Evolutionary conservation across 2,113 vertebrate genomes (phyloP).

Genomic region (Neolamprologus longior): DNA sequence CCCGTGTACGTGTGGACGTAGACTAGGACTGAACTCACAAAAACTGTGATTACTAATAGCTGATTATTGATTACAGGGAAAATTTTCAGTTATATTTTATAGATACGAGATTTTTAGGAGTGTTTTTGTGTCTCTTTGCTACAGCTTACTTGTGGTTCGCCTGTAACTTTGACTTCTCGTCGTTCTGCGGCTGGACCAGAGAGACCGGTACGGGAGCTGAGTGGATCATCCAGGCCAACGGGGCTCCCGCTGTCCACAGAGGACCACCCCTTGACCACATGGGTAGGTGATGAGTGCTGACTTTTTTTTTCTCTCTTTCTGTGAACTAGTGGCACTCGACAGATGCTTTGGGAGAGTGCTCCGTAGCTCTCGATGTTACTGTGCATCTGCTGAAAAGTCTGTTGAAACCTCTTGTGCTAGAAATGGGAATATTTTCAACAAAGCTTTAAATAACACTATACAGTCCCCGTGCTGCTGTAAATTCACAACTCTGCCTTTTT

Average conservation of each 20-base stretch:
- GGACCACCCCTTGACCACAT: constrained; percentile 82
- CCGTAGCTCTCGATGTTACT: not conserved
- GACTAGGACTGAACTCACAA: not conserved
- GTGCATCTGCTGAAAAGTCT: not conserved
- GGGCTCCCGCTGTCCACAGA: constrained; percentile 61
- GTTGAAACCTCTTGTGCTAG: not conserved
- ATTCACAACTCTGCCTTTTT: not conserved
- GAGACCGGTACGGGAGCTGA: constrained; percentile 76
- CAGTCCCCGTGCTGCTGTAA: not conserved
- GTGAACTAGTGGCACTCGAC: not conserved
- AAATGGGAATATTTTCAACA: not conserved
- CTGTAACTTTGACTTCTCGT: constrained; percentile 89
- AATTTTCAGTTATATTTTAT: accelerated
- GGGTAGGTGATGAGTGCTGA: constrained; percentile 63
- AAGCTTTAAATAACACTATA: not conserved
- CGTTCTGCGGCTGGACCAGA: constrained; percentile 85
- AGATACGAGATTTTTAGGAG: accelerated
- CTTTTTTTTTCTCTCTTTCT: not conserved
- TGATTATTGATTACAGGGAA: accelerated
- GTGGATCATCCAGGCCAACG: constrained; percentile 78
- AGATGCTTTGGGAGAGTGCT: not conserved
- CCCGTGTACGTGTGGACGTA: too few relatives aligned
- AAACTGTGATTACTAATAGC: not conserved
- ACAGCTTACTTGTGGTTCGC: constrained; percentile 80
- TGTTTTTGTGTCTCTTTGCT: not conserved